Percentiles rank a stretch among this genome's conserved stretches.
Evolutionary conservation across 2,113 vertebrate genomes (phyloP).

Genomic region (Carettochelys insculpta): DNA sequence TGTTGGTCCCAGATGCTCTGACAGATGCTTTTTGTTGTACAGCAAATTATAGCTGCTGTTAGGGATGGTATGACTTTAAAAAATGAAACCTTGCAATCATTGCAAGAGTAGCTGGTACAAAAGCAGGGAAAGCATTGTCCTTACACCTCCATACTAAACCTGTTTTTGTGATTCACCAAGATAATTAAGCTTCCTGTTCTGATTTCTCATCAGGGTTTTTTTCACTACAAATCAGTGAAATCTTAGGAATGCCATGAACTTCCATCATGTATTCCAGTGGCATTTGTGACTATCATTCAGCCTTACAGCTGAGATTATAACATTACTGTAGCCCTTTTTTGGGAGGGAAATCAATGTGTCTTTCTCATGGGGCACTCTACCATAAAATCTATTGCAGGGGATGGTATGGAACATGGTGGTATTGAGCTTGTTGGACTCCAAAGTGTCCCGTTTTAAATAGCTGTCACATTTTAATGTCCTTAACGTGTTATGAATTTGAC

Average conservation of each 20-base stretch:
- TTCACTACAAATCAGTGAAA: constrained; percentile 6
- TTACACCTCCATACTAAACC: not conserved
- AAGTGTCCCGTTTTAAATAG: constrained; percentile 33
- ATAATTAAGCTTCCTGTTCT: not conserved
- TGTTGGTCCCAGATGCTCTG: not conserved
- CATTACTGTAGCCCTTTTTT: not conserved
- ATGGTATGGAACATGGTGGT: not conserved
- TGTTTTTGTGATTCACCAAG: not conserved
- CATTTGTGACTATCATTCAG: not conserved
- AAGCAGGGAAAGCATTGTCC: not conserved
- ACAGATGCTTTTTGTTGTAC: not conserved
- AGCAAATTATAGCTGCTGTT: not conserved
- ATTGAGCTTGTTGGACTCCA: constrained; percentile 24
- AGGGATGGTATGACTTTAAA: not conserved
- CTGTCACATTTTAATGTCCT: constrained; percentile 17
- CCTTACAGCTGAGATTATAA: not conserved
- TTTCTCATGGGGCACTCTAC: rapidly evolving
- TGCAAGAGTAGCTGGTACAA: rapidly evolving
- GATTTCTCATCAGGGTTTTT: not conserved
- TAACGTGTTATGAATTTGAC: not conserved
- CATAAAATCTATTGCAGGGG: not conserved
- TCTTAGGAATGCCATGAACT: not conserved
- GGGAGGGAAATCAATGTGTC: not conserved
- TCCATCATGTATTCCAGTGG: not conserved
- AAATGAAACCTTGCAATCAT: rapidly evolving